Percentiles rank a stretch among this genome's conserved stretches.
These are phyloP conservation scores for Idaea dimidiata DNA, from an alignment of 2,888 invertebrate genomes.

Conservation along the genomic window DNA sequence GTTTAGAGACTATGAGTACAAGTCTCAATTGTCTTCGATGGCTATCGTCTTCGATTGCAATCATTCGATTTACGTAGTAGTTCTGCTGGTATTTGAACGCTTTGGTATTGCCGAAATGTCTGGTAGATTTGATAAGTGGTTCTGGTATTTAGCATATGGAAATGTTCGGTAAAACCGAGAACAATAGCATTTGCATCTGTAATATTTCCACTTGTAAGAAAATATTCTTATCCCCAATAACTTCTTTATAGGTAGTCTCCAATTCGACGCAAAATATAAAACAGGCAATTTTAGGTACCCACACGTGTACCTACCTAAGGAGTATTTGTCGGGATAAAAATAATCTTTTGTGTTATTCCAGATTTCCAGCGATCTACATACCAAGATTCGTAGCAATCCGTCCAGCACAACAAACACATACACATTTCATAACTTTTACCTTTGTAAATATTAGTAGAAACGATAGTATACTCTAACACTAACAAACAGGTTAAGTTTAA, in stretches of 20 bases:
- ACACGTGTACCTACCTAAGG: too few relatives aligned
- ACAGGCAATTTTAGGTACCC: too few relatives aligned
- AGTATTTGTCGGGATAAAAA: too few relatives aligned
- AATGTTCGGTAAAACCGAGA: neutral
- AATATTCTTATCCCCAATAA: neutral
- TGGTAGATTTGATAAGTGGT: neutral
- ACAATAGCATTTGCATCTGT: neutral
- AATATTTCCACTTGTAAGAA: neutral
- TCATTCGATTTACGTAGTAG: neutral
- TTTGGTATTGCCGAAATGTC: neutral
- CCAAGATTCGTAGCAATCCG: too few relatives aligned
- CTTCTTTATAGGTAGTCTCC: neutral
- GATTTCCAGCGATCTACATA: too few relatives aligned
- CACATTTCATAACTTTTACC: too few relatives aligned
- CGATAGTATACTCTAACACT: too few relatives aligned
- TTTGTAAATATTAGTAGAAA: too few relatives aligned
- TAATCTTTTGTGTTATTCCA: too few relatives aligned
- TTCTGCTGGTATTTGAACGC: neutral
- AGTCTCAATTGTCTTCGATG: neutral
- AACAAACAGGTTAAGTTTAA: too few relatives aligned
- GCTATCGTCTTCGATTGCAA: neutral
- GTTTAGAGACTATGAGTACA: neutral
- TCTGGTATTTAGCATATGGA: constrained; percentile 1
- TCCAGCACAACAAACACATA: too few relatives aligned
- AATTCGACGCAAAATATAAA: too few relatives aligned